These are phyloP conservation scores for Netelia inedita DNA, from an alignment of 2,888 invertebrate species.

Conservation along the genomic window DNA sequence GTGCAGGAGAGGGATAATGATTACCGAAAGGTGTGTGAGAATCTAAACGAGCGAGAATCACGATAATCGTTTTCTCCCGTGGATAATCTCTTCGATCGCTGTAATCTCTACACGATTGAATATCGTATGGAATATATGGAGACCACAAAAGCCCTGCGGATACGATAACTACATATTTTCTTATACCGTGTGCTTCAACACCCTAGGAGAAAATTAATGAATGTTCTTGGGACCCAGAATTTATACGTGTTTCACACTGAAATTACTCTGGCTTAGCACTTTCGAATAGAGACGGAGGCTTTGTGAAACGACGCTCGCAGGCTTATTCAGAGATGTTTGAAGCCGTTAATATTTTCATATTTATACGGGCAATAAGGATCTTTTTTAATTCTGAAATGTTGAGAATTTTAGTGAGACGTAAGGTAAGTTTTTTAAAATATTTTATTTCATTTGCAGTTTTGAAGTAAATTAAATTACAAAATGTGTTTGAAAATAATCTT, in stretches of 20 bases:
- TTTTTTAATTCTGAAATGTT: no score
- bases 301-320: background rate
- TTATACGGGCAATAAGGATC: no score
- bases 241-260: slow-evolving; percentile 5
- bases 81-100: slow-evolving; percentile 61
- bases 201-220: slow-evolving; percentile 49
- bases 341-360: no score
- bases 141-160: slow-evolving; percentile 35
- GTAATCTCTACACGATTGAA: slow-evolving; percentile 52
- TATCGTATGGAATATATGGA: slow-evolving; percentile 28
- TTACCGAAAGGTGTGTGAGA: slow-evolving; percentile 53
- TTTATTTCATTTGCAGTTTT: no score
- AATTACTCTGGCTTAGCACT: slow-evolving; percentile 7
- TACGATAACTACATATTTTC: slow-evolving; percentile 43
- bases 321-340: no score
- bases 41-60: slow-evolving; percentile 50
- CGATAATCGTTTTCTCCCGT: slow-evolving; percentile 62
- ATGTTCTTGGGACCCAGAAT: background rate
- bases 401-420: no score
- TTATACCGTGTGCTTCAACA: slow-evolving; percentile 33
- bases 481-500: no score
- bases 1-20: slow-evolving; percentile 28
- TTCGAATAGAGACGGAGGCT: background rate
- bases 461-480: no score
- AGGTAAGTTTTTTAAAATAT: no score